Base-by-base conservation (phyloP, 2,888 invertebrate species). In the Scaptomyza cyrtandrae region DNA sequence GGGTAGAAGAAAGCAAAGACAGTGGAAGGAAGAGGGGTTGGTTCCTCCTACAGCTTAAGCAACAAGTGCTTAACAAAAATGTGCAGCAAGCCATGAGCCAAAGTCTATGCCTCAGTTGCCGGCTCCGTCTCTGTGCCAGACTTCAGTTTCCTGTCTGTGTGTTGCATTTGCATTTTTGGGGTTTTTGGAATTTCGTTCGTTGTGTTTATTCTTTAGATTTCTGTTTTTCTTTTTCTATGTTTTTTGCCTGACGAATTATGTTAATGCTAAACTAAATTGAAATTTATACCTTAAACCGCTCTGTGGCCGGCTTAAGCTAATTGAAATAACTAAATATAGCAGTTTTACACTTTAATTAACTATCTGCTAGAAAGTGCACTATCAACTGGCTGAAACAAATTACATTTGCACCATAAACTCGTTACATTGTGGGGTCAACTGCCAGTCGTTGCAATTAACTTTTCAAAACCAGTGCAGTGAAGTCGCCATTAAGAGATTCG, bases 41-140 rank as follows among this genome's bases (percentile, higher is more conserved):
- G 31, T 35, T 54, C 41, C 60, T 43, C 39, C 60, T 43, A 29
- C 72, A 68, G 71, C 59, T 75, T 71, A 71, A 71, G 86, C 82
- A 82, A 82, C 82, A 82, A 86, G 82, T 82, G 68, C 63, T 78
- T 62, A 70, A 74, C 75, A 75, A 75, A 75, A 75, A 82, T 86
- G 70, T 78, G 86, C 86, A 85, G 80, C 72, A 78, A 65, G 64
- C 57, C 65, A 56, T 65, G 70, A 64, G 74, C 59, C 71, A 68
- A 50, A 71, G 45, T 59, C 56, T 55, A 46, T 48, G 43, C 35
- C 55, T 55, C 43, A 46, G 41, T 33, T 24, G 14, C 5, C 27
- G 10, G 35, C 16, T 53, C 27, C 19, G 39, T 6, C 44, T 14
- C 16, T 7, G 43, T 44, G n/a, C 10, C 44, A 33, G 24, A 35